Conservation (phyloP, 2,113 vertebrate genomes). For the Columba janthina region DNA sequence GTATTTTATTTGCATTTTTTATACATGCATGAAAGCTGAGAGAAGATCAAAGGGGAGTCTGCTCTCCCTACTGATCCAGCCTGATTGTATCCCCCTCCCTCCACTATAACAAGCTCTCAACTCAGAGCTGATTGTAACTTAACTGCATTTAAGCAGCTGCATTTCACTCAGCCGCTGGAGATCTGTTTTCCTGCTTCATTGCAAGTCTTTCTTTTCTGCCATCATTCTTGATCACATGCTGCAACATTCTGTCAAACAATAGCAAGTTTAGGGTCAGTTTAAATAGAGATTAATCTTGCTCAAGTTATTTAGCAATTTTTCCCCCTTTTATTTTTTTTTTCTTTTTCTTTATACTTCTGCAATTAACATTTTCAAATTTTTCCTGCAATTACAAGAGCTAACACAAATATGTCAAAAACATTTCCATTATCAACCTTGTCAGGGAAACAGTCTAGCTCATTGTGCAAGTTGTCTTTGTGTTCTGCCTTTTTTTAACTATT, state of each 20-base stretch:
- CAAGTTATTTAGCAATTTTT: conserved; percentile 54
- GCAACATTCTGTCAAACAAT: conserved; percentile 65
- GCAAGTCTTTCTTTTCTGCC: conserved; percentile 64
- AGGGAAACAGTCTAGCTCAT: conserved; percentile 7
- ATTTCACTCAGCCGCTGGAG: conserved; percentile 41
- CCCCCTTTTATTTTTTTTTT: background rate
- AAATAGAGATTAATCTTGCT: conserved; percentile 70
- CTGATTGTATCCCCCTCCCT: conserved; percentile 14
- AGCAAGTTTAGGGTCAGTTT: conserved; percentile 53
- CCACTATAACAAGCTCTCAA: conserved; percentile 18
- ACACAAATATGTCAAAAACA: conserved; percentile 40
- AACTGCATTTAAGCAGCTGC: conserved; percentile 36
- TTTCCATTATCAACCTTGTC: conserved; percentile 25
- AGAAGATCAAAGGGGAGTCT: conserved; percentile 48
- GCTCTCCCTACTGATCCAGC: conserved; percentile 9
- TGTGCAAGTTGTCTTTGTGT: conserved; percentile 21
- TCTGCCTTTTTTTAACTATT: conserved; percentile 28
- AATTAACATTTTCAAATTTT: conserved; percentile 57
- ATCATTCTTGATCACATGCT: conserved; percentile 57
- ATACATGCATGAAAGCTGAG: conserved; percentile 5
- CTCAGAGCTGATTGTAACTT: conserved; percentile 38
- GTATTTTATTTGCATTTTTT: conserved; percentile 62
- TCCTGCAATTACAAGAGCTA: conserved; percentile 35
- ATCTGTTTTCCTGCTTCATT: conserved; percentile 64
- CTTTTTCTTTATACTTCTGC: background rate